Evolutionary conservation across 2,113 vertebrate genomes (phyloP).

Genomic region (Xerus inauris): DNA sequence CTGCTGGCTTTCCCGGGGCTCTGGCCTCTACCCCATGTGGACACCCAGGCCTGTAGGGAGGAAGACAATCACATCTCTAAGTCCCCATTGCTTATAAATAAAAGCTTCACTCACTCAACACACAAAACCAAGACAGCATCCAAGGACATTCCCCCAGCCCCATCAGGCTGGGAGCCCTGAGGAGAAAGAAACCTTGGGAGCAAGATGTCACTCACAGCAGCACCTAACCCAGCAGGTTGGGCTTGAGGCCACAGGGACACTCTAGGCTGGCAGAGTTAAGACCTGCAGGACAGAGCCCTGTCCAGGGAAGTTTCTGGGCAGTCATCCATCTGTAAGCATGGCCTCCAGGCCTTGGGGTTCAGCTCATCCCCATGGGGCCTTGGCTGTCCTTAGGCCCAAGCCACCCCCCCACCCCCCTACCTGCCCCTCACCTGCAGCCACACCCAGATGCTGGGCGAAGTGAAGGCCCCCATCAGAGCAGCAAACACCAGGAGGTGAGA

Average conservation of each 20-base stretch:
- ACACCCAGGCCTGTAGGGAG: too few relatives aligned
- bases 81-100: too few relatives aligned
- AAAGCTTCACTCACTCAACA: neutral
- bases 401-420: neutral
- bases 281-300: neutral
- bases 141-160: neutral
- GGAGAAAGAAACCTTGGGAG: too few relatives aligned
- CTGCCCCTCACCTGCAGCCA: conserved; percentile 66
- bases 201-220: neutral
- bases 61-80: neutral
- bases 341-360: neutral
- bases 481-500: conserved; percentile 92
- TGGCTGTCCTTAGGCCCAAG: neutral
- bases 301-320: fast-evolving
- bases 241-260: too few relatives aligned
- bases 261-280: neutral
- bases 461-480: conserved; percentile 31
- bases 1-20: neutral
- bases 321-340: fast-evolving
- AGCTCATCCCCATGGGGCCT: fast-evolving
- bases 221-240: fast-evolving
- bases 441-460: fast-evolving
- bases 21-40: neutral
- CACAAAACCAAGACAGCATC: neutral
- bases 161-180: fast-evolving